phyloP scores from a whole-genome alignment of 2,888 invertebrate species.

The Tubulanus polymorphus region DNA sequence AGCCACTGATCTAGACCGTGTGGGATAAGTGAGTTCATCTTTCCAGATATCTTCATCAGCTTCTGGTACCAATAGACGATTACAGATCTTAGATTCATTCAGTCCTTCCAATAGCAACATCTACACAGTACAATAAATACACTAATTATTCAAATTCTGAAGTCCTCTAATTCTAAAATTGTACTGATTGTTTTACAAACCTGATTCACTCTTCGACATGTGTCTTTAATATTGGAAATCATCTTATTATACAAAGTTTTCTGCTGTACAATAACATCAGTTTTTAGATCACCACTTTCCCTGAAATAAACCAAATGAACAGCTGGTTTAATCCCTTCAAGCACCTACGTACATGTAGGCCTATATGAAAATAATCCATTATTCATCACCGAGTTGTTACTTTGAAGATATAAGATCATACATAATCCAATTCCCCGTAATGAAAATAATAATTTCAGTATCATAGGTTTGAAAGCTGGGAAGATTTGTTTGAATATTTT shows the following conservation, averaged over 20 bases:
- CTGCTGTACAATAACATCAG: conserved; percentile 32
- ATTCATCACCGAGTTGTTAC: too few species aligned
- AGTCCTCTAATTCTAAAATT: neutral
- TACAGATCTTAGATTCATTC: conserved; percentile 65
- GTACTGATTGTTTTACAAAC: conserved; percentile 22
- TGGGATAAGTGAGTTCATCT: conserved; percentile 5
- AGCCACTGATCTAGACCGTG: too few species aligned
- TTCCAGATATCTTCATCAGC: conserved; percentile 57
- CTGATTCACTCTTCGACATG: conserved; percentile 65
- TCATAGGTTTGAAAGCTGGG: too few species aligned
- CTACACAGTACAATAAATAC: neutral
- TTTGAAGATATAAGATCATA: too few species aligned
- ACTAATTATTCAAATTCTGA: neutral
- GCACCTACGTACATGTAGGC: too few species aligned
- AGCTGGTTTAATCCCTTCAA: too few species aligned
- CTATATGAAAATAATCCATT: too few species aligned
- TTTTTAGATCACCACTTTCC: conserved; percentile 32
- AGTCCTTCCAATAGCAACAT: conserved; percentile 64
- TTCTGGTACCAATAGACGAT: conserved; percentile 65
- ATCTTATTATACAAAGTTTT: conserved; percentile 49
- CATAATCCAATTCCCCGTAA: too few species aligned
- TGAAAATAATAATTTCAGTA: too few species aligned
- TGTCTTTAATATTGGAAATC: conserved; percentile 59
- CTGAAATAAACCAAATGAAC: too few species aligned
- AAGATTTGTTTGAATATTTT: too few species aligned